A percentile compares a stretch with the other conserved stretches of the same genome.
phyloP scores from a whole-genome alignment of 35 echinoderm and acorn worm species.

The Strongylocentrotus purpuratus region DNA sequence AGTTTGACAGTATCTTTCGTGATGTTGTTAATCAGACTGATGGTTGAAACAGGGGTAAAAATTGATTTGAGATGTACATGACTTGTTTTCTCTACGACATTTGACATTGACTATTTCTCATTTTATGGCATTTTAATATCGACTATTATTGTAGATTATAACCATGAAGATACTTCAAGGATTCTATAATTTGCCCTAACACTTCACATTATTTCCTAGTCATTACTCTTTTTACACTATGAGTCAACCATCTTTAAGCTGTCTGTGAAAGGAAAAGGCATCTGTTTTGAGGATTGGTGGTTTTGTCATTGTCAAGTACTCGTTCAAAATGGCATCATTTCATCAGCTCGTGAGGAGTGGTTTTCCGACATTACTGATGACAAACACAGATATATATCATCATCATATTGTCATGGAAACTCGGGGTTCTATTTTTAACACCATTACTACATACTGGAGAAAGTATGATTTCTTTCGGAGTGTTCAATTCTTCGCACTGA shows the following conservation, averaged over 20 bases:
- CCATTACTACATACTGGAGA: neutral
- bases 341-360: neutral
- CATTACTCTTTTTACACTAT: neutral
- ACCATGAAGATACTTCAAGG: no score
- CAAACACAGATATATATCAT: neutral
- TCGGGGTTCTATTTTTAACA: neutral
- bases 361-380: neutral
- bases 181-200: no score
- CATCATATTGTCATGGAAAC: neutral
- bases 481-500: neutral
- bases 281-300: neutral
- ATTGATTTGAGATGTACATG: no score
- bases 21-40: no score
- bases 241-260: neutral
- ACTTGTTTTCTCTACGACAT: no score
- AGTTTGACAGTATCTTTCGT: no score
- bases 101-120: no score
- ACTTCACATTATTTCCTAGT: no score
- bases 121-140: no score
- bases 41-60: no score
- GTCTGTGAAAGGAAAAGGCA: neutral
- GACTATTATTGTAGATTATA: no score
- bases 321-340: neutral
- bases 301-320: neutral
- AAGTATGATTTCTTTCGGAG: neutral